Evolutionary conservation across 2,888 invertebrate genomes (phyloP), one percentile per base, ranked within the genome.

Genomic region (Tolmerus cingulatus): DNA sequence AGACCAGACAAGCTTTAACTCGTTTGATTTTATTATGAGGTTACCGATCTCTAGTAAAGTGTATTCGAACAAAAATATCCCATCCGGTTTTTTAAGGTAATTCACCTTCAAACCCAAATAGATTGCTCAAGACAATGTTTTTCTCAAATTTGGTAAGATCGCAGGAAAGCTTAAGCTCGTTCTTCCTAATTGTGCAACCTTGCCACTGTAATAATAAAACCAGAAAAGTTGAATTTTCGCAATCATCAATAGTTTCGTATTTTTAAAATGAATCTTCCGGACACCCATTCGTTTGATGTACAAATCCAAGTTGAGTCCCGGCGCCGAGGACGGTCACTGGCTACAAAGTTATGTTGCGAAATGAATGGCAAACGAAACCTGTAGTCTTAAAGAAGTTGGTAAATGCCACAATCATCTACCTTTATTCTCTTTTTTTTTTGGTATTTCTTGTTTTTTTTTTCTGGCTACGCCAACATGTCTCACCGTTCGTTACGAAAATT

Each of bases 401-500:
- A 66, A 66, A 66, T 66, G 66, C 66, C 66, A 66, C 23, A 66
- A 66, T 66, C 23, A 27, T 66, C 66, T 66, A 66, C 23, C 66
- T 66, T 66, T 27, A 9, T 66, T 66, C 8, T 0, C 12, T 66
- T 66, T 66, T 66, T 23, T 66, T 66, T 66, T 66, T 46, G 43
- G 43, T 16, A 55, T 55, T 55, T 55, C 19, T 55, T n/a, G 5
- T 55, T 27, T 55, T 55, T 55, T n/a, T n/a, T 55, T 27, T 66
- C 12, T 66, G 66, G 66, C 66, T 66, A 12, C 27, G 23, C 66
- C 66, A 66, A 66, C 66, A 66, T 66, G 40, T 76, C 40, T 76
- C 76, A 76, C 40, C 76, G 40, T 76, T 76, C 76, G 40, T 76
- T 76, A 82, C 57, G 82, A 82, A 82, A 82, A 82, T 82, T 51